Conservation (phyloP, 2,113 vertebrate genomes). For the Pyxicephalus adspersus region DNA sequence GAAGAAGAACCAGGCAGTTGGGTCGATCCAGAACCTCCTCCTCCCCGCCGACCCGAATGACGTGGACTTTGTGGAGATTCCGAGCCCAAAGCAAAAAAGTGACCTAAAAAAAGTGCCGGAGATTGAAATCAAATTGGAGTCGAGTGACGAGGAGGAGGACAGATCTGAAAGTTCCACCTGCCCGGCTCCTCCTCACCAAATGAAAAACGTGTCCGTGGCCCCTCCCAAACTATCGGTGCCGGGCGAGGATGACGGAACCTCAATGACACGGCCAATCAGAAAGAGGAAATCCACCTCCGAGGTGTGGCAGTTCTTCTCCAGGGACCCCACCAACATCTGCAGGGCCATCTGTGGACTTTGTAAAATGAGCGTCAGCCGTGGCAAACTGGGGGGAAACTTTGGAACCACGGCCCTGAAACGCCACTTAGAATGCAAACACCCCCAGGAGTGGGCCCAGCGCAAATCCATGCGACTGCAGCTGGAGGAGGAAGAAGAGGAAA, state of each 20-base stretch:
- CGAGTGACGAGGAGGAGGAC: constrained; percentile 20
- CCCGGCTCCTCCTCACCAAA: neutral
- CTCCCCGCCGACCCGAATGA: neutral
- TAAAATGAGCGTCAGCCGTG: neutral
- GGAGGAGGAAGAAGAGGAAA: neutral
- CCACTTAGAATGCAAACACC: constrained; percentile 17
- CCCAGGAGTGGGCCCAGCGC: constrained; percentile 6
- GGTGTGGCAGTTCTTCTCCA: constrained; percentile 22
- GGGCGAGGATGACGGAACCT: neutral
- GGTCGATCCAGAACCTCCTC: neutral
- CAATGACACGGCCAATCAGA: neutral
- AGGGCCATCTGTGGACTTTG: constrained; percentile 19
- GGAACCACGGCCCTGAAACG: neutral
- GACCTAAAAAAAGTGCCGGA: neutral
- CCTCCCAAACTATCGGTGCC: neutral
- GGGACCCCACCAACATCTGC: neutral
- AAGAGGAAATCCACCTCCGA: constrained; percentile 25
- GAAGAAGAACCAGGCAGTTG: neutral
- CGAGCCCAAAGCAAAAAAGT: no score
- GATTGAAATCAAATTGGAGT: constrained; percentile 49
- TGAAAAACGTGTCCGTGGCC: neutral
- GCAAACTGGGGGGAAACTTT: constrained; percentile 15
- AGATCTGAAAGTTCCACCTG: neutral
- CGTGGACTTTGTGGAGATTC: no score
- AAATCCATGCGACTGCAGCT: constrained; percentile 34